Evolutionary conservation across 2,797 vertebrate species (phyloP), one percentile per base, ranked within the genome.

Genomic region (Hemibagrus guttatus): DNA sequence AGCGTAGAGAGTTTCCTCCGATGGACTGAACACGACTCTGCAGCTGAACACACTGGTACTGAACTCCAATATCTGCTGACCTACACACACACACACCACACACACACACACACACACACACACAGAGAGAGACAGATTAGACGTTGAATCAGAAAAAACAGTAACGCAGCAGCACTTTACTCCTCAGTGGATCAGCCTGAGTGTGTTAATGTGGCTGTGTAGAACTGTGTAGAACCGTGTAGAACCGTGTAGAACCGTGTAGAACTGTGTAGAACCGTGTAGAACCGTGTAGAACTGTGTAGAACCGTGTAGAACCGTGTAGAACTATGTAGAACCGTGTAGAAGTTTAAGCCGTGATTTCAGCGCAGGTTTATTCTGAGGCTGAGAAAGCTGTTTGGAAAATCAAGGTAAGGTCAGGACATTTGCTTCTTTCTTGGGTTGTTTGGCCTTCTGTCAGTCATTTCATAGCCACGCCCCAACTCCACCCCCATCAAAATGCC

Each of bases 11-110:
- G 95, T 96, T 42, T 96, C 97, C 92, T 97, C 96, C 0, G 97
- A 95, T 0, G 98, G 97, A 93, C 96, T 96, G 89, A 99, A 95
- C 89, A 99, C 92, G 86, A 98, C 97, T 89, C 96, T 94, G 2
- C 96, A 97, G 91, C 98, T 97, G 93, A 99, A 94, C 64, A 95
- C 94, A 52, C 95, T 97, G 52, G 96, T 96, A 0, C 94, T 95
- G 93, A 97, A 96, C 87, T 97, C 95, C 75, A 98, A 95, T 91
- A 95, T 97, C 91, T 95, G 93, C 85, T 98, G 97, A 79, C 97
- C 97, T 98, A 69, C 59, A 68, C 61, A 82, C 26, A 66, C 80
- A 49, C 66, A 84, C 49, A 78, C 74, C 63, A 87, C 16, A 58
- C 46, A 69, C 68, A 39, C 14, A 39, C 46, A 76, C 74, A 78